Percentiles rank a stretch among this genome's conserved stretches.
These are phyloP conservation scores for Zaprionus taronus DNA, from an alignment of 1,140 invertebrate genomes.

Conservation along the genomic window DNA sequence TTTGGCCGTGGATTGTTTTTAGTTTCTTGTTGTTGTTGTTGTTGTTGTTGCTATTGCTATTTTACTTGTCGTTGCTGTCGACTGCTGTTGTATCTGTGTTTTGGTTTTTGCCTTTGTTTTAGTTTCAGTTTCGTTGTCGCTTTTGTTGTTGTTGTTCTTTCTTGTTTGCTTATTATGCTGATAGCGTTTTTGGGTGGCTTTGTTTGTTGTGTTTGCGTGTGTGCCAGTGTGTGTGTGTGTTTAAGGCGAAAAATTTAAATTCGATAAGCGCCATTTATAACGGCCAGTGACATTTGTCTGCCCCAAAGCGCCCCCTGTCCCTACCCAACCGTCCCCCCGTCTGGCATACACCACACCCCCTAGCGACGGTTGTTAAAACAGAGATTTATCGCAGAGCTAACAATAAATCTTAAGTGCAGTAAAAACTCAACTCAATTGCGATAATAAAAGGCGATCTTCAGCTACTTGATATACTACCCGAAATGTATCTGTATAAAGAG, in stretches of 20 bases:
- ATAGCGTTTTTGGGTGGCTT: constrained; percentile 66
- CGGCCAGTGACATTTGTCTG: constrained; percentile 50
- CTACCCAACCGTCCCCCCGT: not conserved
- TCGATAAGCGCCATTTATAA: constrained; percentile 70
- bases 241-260: constrained; percentile 71
- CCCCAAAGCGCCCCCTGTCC: not conserved
- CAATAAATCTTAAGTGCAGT: constrained; percentile 2
- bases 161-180: constrained; percentile 73
- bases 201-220: constrained; percentile 37
- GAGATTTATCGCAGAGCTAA: constrained; percentile 8
- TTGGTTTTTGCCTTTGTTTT: constrained; percentile 57
- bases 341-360: not conserved
- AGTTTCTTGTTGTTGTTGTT: constrained; percentile 40
- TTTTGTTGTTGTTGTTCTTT: constrained; percentile 47
- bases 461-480: too few relatives aligned
- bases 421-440: constrained; percentile 2
- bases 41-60: constrained; percentile 36
- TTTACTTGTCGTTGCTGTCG: constrained; percentile 55
- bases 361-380: not conserved
- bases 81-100: constrained; percentile 57
- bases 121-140: constrained; percentile 53
- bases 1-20: constrained; percentile 76
- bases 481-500: not conserved
- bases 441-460: not conserved
- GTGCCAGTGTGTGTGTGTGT: constrained; percentile 27